Conservation (phyloP, 2,113 vertebrate species). For the Odobenus rosmarus region DNA sequence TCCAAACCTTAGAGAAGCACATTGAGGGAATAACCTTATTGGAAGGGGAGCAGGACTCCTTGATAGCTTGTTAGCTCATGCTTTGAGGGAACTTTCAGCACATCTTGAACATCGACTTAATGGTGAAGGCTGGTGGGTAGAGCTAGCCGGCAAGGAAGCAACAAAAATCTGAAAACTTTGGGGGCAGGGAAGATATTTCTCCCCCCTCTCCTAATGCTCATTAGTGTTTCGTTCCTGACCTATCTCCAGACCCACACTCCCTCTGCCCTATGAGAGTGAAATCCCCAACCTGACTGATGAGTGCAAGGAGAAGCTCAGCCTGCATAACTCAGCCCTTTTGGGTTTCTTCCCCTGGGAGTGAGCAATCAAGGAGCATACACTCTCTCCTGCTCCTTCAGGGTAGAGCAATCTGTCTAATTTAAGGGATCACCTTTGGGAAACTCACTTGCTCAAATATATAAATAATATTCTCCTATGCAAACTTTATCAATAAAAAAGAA, state of each 20-base stretch:
- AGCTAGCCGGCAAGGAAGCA: neutral
- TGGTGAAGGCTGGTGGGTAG: too few relatives aligned
- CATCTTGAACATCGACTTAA: neutral
- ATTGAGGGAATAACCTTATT: neutral
- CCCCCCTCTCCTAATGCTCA: neutral
- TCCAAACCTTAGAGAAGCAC: neutral
- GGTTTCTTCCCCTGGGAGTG: neutral
- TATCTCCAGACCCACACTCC: too few relatives aligned
- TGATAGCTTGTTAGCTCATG: neutral
- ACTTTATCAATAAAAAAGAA: neutral
- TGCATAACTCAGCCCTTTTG: fast-evolving
- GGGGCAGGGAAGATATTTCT: neutral
- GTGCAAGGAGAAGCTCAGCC: neutral
- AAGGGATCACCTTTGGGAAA: neutral
- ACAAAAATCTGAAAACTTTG: neutral
- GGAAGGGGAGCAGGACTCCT: neutral
- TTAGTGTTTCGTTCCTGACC: neutral
- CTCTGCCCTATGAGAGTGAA: neutral
- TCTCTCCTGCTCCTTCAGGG: neutral
- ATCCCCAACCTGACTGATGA: neutral
- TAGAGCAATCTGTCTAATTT: neutral
- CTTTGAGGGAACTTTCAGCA: neutral
- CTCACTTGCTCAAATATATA: neutral
- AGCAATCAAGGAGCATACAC: neutral
- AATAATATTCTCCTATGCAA: neutral